phyloP scores from a whole-genome alignment of 2,888 invertebrate genomes.

The Drosophila mayaguana region DNA sequence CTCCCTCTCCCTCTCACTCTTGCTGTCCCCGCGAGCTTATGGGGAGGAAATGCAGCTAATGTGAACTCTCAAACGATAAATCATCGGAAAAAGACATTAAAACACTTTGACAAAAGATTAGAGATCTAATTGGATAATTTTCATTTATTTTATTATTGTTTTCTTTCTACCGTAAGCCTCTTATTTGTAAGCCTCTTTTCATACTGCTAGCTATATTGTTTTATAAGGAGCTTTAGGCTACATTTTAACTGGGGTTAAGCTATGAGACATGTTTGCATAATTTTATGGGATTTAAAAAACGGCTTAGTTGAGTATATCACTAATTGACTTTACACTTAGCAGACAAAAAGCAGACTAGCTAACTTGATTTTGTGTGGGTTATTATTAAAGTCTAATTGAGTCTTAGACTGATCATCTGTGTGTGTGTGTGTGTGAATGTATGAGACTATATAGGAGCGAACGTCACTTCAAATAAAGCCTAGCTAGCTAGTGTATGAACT shows the following conservation, averaged over 20 bases:
- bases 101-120: conserved; percentile 1
- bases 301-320: no score
- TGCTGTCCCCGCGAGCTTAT: no score
- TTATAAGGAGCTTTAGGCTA: not conserved
- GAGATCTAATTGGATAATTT: conserved; percentile 34
- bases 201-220: not conserved
- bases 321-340: no score
- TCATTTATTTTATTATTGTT: not conserved
- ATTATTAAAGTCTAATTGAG: no score
- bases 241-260: no score
- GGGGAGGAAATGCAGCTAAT: conserved; percentile 31
- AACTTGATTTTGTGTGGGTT: no score
- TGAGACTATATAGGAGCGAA: not conserved
- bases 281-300: no score
- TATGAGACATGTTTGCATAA: no score
- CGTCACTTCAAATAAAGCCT: not conserved
- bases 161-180: not conserved
- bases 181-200: not conserved
- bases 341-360: no score
- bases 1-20: not conserved
- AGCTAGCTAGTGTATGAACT: not conserved
- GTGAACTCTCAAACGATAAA: conserved; percentile 38
- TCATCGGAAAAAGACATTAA: conserved; percentile 29
- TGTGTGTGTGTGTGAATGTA: no score
- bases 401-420: no score